These are phyloP conservation scores for Gobio occitaniae DNA, from an alignment of 2,797 vertebrate genomes.

Conservation along the genomic window DNA sequence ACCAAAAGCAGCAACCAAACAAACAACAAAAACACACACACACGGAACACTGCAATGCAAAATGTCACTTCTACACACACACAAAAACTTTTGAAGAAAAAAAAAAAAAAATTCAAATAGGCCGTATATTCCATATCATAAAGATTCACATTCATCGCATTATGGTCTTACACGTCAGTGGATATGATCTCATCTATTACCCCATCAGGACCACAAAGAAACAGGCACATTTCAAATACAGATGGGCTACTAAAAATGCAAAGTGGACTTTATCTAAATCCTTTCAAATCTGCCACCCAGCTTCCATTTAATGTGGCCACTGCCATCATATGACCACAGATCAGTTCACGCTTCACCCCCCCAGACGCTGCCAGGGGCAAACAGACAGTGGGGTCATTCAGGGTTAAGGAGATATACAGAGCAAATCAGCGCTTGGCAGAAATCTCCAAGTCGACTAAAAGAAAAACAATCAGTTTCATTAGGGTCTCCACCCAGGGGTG, in stretches of 20 bases:
- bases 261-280: conserved; percentile 51
- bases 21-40: not conserved
- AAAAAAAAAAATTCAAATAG: not conserved
- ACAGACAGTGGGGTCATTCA: conserved; percentile 65
- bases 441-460: conserved; percentile 67
- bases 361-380: conserved; percentile 30
- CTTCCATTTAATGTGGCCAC: conserved; percentile 38
- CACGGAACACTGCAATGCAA: not conserved
- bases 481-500: conserved; percentile 69
- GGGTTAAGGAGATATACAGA: conserved; percentile 64
- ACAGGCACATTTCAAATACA: conserved; percentile 25
- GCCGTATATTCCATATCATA: not conserved
- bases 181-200: conserved; percentile 30
- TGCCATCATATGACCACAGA: conserved; percentile 46
- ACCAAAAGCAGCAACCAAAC: not conserved
- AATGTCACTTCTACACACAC: not conserved
- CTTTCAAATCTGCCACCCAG: conserved; percentile 49
- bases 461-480: conserved; percentile 67
- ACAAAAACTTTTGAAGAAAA: no score
- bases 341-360: conserved; percentile 34
- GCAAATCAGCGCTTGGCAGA: conserved; percentile 59
- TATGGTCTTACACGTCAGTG: not conserved
- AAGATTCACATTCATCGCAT: not conserved
- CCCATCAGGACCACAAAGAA: conserved; percentile 23
- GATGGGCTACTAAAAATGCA: conserved; percentile 50